Conservation (phyloP, 2,888 invertebrate genomes). For the Spialia ferax region DNA sequence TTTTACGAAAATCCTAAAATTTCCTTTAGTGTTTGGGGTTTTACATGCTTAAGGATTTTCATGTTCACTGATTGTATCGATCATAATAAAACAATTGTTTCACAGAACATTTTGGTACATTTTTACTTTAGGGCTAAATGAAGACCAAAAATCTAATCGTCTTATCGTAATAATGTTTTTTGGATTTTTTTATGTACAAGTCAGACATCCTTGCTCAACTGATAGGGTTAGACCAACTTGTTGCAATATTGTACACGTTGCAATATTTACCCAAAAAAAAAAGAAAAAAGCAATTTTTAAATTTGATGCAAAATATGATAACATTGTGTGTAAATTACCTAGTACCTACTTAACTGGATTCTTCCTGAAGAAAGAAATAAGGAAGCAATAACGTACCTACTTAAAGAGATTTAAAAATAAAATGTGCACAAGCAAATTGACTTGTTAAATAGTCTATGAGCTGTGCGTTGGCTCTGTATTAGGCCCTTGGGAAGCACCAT, state of each 20-base stretch:
- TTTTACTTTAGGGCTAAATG: no score
- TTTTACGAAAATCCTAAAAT: no score
- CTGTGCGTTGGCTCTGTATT: neutral
- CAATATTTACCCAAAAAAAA: neutral
- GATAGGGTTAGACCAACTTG: constrained; percentile 17
- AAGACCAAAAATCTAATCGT: neutral
- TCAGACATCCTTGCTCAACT: neutral
- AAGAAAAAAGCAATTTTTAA: neutral
- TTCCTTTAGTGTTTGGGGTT: no score
- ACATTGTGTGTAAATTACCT: neutral
- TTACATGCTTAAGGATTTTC: no score
- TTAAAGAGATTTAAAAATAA: no score
- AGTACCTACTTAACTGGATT: no score
- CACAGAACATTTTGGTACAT: no score
- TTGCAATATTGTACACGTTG: constrained; percentile 14
- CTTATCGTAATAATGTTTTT: constrained; percentile 18
- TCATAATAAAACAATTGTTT: no score
- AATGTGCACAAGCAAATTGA: neutral
- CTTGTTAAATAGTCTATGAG: neutral
- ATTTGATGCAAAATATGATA: neutral
- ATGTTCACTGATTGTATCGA: no score
- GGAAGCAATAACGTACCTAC: no score
- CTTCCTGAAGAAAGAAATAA: no score
- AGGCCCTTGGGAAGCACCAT: neutral
- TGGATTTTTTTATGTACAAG: constrained; percentile 15